Evolutionary conservation across 1,140 invertebrate genomes (phyloP), one percentile per base, ranked within the genome.

Genomic region (Acromyrmex echinatior): DNA sequence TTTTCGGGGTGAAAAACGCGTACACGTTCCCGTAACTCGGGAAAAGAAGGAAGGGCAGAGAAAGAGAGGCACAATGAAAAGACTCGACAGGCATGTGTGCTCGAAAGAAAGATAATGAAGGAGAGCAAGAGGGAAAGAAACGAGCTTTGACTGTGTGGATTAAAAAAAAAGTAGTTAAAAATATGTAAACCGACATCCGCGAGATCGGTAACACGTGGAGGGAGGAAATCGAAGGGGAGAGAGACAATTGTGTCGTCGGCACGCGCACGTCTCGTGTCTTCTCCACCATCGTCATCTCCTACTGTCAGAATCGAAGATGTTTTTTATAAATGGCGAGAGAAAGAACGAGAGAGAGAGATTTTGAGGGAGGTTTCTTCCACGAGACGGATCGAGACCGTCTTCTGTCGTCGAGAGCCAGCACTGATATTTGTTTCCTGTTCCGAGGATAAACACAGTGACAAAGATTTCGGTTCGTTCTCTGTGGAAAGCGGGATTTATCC

Each of bases 161-260:
- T 86, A 16, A 82, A 53, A 25, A 89, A 91, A 91, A 91, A 88
- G 63, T 91, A 87, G 91, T 92, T 92, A 91, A 92, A 92, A 92
- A 92, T 92, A 92, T 92, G 91, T 90, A 92, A 92, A 91, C 89
- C 87, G 79, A 87, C 74, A 87, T 76, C 28, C 35, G 76, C 77
- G 73, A 65, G 87, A 90, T 91, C 88, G 88, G 81, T 91, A 86
- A 79, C 91, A 92, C 74, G 91, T 91, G 91, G 91, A 92, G 76
- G 62, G 14, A 18, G 66, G 18, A 80, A 86, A 73, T 53, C n/a
- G 56, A 62, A 39, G 56, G 39, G 87, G 89, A 39, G 85, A 91
- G 89, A 56, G 80, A 91, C 91, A 92, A 92, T 39, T 92, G 86
- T 90, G 87, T 90, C 88, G 81, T 90, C 76, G 88, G 88, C 81